A percentile compares a stretch with the other conserved stretches of the same genome.
These are phyloP conservation scores for Drosophila insularis DNA, from an alignment of 1,140 invertebrate genomes.

Conservation along the genomic window DNA sequence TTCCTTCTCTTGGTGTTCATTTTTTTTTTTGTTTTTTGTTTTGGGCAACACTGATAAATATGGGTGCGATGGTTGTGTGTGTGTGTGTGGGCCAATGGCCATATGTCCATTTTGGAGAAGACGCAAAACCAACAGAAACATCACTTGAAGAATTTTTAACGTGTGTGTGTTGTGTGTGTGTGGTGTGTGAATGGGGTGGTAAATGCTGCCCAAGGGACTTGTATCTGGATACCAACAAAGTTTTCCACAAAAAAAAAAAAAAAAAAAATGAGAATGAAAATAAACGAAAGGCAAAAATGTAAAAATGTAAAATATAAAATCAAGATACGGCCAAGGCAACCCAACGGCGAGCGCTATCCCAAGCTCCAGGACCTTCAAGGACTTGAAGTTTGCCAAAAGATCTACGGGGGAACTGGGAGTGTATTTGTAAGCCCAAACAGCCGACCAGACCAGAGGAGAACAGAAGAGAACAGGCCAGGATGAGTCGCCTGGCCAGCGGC, in stretches of 20 bases:
- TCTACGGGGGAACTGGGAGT: not conserved
- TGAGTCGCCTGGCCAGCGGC: conserved; percentile 46
- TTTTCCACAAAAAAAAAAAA: conserved; percentile 52
- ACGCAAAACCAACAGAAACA: conserved; percentile 55
- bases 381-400: not conserved
- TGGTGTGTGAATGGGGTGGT: conserved; percentile 76
- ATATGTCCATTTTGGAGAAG: conserved; percentile 78
- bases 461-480: not conserved
- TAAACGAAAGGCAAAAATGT: conserved; percentile 60
- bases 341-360: not conserved
- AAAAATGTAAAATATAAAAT: conserved; percentile 10
- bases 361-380: not conserved
- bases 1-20: not conserved
- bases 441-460: too few relatives aligned
- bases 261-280: conserved; percentile 44
- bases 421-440: conserved; percentile 15
- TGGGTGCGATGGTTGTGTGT: conserved; percentile 40
- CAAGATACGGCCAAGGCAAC: conserved; percentile 32
- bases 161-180: conserved; percentile 21
- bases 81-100: conserved; percentile 66
- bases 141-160: conserved; percentile 63
- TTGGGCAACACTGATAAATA: conserved; percentile 43
- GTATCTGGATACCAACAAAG: conserved; percentile 80
- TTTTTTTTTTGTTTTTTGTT: conserved; percentile 10
- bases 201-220: conserved; percentile 81